Conservation (phyloP, 2,888 invertebrate species). For the Colletes collaris region DNA sequence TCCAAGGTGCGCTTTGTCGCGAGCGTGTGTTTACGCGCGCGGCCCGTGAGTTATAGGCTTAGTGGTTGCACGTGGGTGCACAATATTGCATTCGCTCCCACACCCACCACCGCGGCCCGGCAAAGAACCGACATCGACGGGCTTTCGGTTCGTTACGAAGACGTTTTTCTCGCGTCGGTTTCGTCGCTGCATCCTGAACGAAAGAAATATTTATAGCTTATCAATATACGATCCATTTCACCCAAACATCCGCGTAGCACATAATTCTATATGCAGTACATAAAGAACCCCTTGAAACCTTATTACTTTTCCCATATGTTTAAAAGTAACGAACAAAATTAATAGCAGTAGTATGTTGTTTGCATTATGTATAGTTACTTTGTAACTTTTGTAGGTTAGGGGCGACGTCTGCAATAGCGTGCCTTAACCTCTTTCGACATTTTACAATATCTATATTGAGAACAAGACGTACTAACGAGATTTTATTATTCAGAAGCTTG, state of each 20-base stretch:
- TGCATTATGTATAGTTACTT: too few relatives aligned
- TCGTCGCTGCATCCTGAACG: slow-evolving; percentile 2
- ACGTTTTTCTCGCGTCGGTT: slow-evolving; percentile 24
- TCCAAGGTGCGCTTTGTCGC: slow-evolving; percentile 54
- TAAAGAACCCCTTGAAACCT: too few relatives aligned
- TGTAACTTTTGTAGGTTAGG: too few relatives aligned
- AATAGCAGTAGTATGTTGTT: too few relatives aligned
- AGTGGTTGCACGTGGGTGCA: slow-evolving; percentile 69
- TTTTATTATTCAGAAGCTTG: too few relatives aligned
- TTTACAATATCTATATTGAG: too few relatives aligned
- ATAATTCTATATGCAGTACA: neutral
- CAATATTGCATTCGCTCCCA: slow-evolving; percentile 71
- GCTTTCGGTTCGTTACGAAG: slow-evolving; percentile 49
- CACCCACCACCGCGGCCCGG: slow-evolving; percentile 59
- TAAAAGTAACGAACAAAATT: too few relatives aligned
- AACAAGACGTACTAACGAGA: too few relatives aligned
- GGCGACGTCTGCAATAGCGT: neutral
- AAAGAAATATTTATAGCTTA: neutral
- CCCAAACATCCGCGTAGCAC: neutral
- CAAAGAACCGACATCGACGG: slow-evolving; percentile 49
- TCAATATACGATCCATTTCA: neutral
- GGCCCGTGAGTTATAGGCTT: slow-evolving; percentile 63
- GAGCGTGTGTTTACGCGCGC: slow-evolving; percentile 30
- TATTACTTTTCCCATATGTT: too few relatives aligned
- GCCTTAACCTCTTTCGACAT: too few relatives aligned